Percentiles rank a stretch among this genome's conserved stretches.
These are phyloP conservation scores for Macrosoma leucophasiata DNA, from an alignment of 2,888 invertebrate genomes.

Conservation along the genomic window DNA sequence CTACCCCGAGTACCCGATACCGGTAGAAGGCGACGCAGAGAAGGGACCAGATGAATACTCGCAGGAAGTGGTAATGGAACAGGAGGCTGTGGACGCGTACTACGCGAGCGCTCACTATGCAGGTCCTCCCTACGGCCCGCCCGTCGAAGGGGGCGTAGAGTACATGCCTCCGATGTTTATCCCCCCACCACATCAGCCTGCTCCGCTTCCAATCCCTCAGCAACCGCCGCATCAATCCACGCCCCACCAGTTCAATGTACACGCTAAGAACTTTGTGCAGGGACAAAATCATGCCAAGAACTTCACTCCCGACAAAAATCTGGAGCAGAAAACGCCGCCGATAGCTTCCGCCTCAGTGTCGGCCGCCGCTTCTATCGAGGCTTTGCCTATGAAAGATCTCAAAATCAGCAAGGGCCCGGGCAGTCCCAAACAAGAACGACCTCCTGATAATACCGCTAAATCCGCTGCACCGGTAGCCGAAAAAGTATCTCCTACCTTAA, in stretches of 20 bases:
- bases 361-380: slow-evolving; percentile 41
- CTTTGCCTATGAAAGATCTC: slow-evolving; percentile 61
- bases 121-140: slow-evolving; percentile 52
- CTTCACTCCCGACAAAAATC: slow-evolving; percentile 39
- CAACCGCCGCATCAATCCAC: slow-evolving; percentile 48
- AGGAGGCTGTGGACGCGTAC: slow-evolving; percentile 67
- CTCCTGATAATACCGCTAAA: slow-evolving; percentile 37
- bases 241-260: slow-evolving; percentile 68
- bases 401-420: slow-evolving; percentile 53
- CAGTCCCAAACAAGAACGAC: slow-evolving; percentile 57
- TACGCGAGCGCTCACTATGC: slow-evolving; percentile 60
- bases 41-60: slow-evolving; percentile 67
- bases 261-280: slow-evolving; percentile 69
- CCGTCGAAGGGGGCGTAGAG: slow-evolving; percentile 55
- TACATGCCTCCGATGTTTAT: slow-evolving; percentile 65
- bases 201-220: slow-evolving; percentile 46
- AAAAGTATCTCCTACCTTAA: slow-evolving; percentile 41
- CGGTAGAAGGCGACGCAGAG: slow-evolving; percentile 62
- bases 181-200: slow-evolving; percentile 53
- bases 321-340: slow-evolving; percentile 42
- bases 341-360: slow-evolving; percentile 37
- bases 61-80: slow-evolving; percentile 65
- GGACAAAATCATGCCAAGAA: slow-evolving; percentile 50
- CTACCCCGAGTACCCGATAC: slow-evolving; percentile 62
- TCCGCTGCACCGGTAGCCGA: slow-evolving; percentile 35